Conservation (phyloP, 2,113 vertebrate genomes). For the Thalassarche chlororhynchos region DNA sequence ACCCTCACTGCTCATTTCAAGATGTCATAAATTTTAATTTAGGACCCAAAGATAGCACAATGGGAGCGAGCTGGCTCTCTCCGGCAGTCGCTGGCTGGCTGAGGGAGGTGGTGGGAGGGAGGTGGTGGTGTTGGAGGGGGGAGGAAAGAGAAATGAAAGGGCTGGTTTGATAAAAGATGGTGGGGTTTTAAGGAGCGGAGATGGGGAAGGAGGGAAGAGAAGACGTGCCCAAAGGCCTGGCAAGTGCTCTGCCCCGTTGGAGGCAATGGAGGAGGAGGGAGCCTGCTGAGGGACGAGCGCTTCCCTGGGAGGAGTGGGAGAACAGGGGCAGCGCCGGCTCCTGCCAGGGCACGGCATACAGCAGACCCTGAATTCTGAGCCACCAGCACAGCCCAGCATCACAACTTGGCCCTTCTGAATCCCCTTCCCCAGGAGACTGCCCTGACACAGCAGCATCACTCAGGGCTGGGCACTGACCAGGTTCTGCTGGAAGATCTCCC, state of each 20-base stretch:
- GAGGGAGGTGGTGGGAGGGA: conserved; percentile 22
- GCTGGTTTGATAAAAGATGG: conserved; percentile 1
- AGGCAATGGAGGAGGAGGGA: neutral
- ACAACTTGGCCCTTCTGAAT: fast-evolving
- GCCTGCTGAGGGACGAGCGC: neutral
- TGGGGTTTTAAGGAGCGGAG: neutral
- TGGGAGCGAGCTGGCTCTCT: conserved; percentile 68
- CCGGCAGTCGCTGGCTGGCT: conserved; percentile 24
- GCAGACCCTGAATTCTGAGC: neutral
- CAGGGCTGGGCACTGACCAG: neutral
- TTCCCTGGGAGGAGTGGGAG: neutral
- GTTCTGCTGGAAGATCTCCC: neutral
- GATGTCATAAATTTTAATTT: conserved; percentile 89
- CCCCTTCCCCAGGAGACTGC: neutral
- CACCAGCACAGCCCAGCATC: neutral
- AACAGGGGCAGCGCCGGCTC: neutral
- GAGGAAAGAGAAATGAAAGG: conserved; percentile 17
- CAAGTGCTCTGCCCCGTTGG: neutral
- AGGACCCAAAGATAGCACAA: conserved; percentile 85
- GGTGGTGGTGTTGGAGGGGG: neutral
- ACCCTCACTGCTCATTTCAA: conserved; percentile 86
- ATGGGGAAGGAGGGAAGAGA: conserved; percentile 9
- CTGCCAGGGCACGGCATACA: neutral
- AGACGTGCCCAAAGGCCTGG: neutral
- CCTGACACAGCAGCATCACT: neutral